Evolutionary conservation across 2,888 invertebrate genomes (phyloP), one percentile per base, ranked within the genome.

Genomic region (Melieria omissa): DNA sequence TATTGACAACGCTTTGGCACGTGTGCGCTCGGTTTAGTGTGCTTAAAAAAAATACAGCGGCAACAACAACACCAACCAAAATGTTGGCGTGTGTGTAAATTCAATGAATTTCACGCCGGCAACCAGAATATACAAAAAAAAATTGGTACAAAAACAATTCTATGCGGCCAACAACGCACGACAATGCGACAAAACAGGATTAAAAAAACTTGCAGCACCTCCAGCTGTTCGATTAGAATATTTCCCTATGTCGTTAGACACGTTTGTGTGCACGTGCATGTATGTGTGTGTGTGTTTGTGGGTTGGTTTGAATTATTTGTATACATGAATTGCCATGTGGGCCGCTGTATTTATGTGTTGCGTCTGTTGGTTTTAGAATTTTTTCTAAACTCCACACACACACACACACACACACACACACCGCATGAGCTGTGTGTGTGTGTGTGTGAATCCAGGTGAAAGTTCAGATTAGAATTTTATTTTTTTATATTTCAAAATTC

Each of bases 141-240:
- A 1, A 14, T 58, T 16, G 6, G 10, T 58, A 16, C 41, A 58
- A 58, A 45, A 44, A 45, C 41, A 60, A 42, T n/a, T 29, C 29
- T 29, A 29, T 29, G 29, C 29, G 29, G 9, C 14, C n/a, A 4
- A n/a, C 4, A 60, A 60, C 9, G 29, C n/a, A 42, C 29, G 41
- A 60, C n/a, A 41, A n/a, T 60, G 10, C 16, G 8, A 63, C 12
- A 46, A 63, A 63, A 12, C 44, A 62, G 45, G 5, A 62, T 10
- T 4, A 63, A 41, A 16, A 60, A 41, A 42, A 42, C 4, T 9
- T 9, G 10, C 7, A 60, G 12, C 8, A 12, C 29, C 41, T 16
- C 64, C 65, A 65, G 65, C 65, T 57, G 57, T 65, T 65, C 65
- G 65, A 65, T 65, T 65, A 65, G 65, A 65, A 65, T 65, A 55